A percentile compares a stretch with the other conserved stretches of the same genome.
Evolutionary conservation across 23 tunicate genomes (phyloP).

Genomic region (Ascidia mentula): DNA sequence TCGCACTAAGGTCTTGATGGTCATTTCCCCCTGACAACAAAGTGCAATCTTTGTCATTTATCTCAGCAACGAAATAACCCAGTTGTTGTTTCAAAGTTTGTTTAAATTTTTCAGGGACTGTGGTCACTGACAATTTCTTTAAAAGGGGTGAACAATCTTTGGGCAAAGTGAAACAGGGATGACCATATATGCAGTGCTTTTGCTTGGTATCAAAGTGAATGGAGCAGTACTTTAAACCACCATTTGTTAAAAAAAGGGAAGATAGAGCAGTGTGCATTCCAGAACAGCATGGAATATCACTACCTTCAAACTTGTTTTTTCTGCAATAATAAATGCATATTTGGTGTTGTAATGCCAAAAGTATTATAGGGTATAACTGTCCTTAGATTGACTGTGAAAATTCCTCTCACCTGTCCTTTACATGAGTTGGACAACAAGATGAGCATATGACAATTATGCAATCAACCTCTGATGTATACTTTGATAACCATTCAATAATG

Average conservation of each 20-base stretch:
- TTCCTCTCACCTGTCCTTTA: no score
- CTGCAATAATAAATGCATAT: no score
- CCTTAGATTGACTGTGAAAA: no score
- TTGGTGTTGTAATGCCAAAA: no score
- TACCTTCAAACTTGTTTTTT: no score
- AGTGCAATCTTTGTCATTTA: background rate
- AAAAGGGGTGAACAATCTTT: background rate
- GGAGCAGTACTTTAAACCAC: background rate
- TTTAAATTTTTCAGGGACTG: background rate
- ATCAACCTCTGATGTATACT: background rate
- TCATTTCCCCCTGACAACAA: background rate
- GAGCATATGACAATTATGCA: background rate
- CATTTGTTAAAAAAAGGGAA: no score
- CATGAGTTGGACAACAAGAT: no score
- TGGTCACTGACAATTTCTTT: background rate
- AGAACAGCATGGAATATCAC: no score
- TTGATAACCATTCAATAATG: background rate
- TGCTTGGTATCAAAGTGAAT: background rate
- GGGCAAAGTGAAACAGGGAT: background rate
- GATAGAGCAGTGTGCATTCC: no score
- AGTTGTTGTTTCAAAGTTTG: background rate
- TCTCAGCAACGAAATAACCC: background rate
- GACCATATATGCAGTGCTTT: background rate
- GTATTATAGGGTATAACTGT: no score
- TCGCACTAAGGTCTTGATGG: background rate